phyloP scores from a whole-genome alignment of 1,140 invertebrate genomes.

The Doryteuthis pealeii region DNA sequence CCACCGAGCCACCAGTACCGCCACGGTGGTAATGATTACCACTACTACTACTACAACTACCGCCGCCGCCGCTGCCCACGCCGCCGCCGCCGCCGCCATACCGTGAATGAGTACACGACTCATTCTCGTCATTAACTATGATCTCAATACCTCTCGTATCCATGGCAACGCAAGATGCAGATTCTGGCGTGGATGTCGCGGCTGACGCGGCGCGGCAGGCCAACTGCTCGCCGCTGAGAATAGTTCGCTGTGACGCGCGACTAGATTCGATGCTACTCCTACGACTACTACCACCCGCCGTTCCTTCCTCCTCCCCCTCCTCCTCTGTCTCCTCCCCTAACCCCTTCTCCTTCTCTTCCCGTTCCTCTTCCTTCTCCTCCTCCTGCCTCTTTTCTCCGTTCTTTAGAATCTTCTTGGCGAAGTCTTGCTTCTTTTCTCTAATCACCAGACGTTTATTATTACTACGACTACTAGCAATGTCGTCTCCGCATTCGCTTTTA shows the following conservation, averaged over 20 bases:
- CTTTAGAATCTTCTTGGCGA: too few species aligned
- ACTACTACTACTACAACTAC: not conserved
- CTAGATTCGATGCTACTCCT: too few species aligned
- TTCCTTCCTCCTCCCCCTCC: conserved; percentile 3
- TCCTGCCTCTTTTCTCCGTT: not conserved
- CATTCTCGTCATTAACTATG: conserved; percentile 31
- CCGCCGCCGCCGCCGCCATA: conserved; percentile 1
- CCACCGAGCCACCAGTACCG: not conserved
- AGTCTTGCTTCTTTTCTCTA: too few species aligned
- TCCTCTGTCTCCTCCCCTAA: not conserved
- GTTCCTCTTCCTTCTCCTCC: not conserved
- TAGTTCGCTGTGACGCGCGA: not conserved
- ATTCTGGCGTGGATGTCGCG: conserved; percentile 12
- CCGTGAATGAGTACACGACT: not conserved
- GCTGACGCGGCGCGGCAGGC: not conserved
- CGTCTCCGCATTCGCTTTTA: too few species aligned
- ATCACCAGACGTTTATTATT: too few species aligned
- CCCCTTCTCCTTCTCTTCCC: not conserved
- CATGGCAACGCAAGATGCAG: conserved; percentile 20
- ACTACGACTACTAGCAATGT: too few species aligned
- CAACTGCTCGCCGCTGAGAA: too few species aligned
- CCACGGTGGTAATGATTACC: not conserved
- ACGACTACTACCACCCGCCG: not conserved
- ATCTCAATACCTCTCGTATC: conserved; percentile 36
- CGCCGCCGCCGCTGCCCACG: not conserved